A percentile compares a stretch with the other conserved stretches of the same genome.
phyloP scores from a whole-genome alignment of 2,797 vertebrate species.

The Lophius americanus region DNA sequence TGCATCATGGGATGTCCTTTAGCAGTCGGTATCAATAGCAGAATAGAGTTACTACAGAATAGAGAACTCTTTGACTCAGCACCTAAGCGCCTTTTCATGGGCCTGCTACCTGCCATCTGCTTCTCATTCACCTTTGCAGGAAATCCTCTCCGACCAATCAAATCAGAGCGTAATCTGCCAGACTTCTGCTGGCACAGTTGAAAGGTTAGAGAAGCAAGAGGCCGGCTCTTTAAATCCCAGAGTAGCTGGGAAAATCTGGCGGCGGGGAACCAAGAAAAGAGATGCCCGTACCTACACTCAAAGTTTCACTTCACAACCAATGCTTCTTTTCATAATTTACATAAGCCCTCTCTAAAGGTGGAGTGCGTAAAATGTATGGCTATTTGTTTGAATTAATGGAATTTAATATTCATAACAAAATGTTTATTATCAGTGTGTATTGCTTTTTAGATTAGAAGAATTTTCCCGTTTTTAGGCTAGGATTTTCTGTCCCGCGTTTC shows the following conservation, averaged over 20 bases:
- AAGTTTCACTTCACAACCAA: neutral
- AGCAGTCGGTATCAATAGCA: too few relatives aligned
- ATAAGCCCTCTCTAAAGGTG: too few relatives aligned
- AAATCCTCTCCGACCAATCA: slow-evolving; percentile 68
- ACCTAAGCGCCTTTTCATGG: slow-evolving; percentile 52
- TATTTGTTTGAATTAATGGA: too few relatives aligned
- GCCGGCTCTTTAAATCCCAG: slow-evolving; percentile 36
- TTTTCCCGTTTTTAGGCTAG: too few relatives aligned
- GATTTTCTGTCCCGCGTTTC: too few relatives aligned
- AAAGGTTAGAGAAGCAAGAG: slow-evolving; percentile 59
- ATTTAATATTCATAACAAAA: too few relatives aligned
- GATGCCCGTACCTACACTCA: slow-evolving; percentile 9
- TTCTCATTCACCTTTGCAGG: slow-evolving; percentile 68
- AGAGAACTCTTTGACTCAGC: slow-evolving; percentile 63
- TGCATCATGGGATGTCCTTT: too few relatives aligned
- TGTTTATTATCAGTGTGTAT: too few relatives aligned
- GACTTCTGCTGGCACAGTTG: slow-evolving; percentile 39
- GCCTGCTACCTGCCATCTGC: slow-evolving; percentile 64
- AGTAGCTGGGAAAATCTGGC: slow-evolving; percentile 54
- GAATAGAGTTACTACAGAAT: slow-evolving; percentile 29
- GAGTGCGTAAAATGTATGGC: too few relatives aligned
- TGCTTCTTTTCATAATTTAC: too few relatives aligned
- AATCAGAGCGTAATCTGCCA: slow-evolving; percentile 59
- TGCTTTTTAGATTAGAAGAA: too few relatives aligned
- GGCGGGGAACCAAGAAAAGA: slow-evolving; percentile 28